These are phyloP conservation scores for Drosophila bunnanda DNA, from an alignment of 2,888 invertebrate species.

Conservation along the genomic window DNA sequence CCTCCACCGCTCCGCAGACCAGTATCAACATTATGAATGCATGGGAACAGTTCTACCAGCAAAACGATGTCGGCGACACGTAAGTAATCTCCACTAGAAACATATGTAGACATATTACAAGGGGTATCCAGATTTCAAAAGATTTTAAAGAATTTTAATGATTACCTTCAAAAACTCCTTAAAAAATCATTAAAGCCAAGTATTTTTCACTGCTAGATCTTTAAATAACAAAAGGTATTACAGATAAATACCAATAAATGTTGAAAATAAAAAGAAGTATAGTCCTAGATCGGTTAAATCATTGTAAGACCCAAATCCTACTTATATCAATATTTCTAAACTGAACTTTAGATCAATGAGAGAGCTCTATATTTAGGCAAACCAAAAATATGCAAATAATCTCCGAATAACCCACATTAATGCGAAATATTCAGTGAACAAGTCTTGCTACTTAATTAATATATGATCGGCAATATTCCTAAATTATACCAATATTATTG, in stretches of 20 bases:
- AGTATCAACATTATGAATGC: constrained; percentile 82
- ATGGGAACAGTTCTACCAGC: constrained; percentile 89
- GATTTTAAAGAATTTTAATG: neutral
- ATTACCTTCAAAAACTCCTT: no score
- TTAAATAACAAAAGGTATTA: no score
- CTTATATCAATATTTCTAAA: neutral
- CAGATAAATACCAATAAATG: no score
- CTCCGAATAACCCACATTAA: constrained; percentile 14
- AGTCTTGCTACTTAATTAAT: constrained; percentile 21
- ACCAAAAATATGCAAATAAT: neutral
- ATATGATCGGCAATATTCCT: neutral
- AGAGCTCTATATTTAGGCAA: constrained; percentile 3
- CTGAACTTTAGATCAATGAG: neutral
- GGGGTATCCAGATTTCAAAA: neutral
- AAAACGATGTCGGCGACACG: constrained; percentile 95
- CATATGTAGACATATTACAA: neutral
- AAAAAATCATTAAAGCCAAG: no score
- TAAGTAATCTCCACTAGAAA: constrained; percentile 86
- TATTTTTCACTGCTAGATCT: no score
- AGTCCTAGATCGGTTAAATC: neutral
- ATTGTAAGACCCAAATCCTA: neutral
- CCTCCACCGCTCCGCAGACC: constrained; percentile 63
- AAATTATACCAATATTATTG: constrained; percentile 6
- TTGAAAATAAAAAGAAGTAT: no score
- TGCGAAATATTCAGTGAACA: constrained; percentile 9